Evolutionary conservation across 2,113 vertebrate genomes (phyloP).

Genomic region (Fukomys damarensis): DNA sequence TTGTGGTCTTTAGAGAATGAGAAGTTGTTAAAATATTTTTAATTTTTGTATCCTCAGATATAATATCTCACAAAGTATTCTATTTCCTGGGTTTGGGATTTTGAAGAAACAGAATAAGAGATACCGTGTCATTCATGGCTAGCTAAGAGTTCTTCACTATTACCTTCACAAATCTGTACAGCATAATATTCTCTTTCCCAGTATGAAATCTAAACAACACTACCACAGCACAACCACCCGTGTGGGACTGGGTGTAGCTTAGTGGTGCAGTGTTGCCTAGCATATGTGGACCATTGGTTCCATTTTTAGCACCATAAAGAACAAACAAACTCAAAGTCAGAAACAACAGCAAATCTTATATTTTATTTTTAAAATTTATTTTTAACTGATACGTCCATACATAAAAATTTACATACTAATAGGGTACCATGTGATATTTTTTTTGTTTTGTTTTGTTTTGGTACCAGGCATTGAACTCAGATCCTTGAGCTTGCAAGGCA

Average conservation of each 20-base stretch:
- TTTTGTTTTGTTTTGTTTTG: not conserved
- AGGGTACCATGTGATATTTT: not conserved
- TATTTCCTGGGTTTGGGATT: not conserved
- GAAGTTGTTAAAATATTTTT: not conserved
- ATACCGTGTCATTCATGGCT: not conserved
- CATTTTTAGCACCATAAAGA: not conserved
- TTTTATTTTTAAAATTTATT: not conserved
- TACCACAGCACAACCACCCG: fast-evolving
- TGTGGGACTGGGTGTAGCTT: not conserved
- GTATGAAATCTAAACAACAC: not conserved
- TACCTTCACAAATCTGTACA: not conserved
- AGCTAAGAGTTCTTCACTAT: not conserved
- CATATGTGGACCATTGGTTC: not conserved
- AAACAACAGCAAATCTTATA: not conserved
- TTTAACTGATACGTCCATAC: not conserved
- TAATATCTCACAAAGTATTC: not conserved
- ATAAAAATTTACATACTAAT: no score
- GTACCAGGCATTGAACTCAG: no score
- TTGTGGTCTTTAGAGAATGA: not conserved
- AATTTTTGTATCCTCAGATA: not conserved
- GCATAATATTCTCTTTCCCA: not conserved
- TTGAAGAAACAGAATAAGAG: not conserved
- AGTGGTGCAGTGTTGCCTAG: not conserved
- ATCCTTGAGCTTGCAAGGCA: no score
- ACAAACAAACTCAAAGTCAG: not conserved